Evolutionary conservation across 2,888 invertebrate species (phyloP).

Genomic region (Zootermopsis nevadensis): DNA sequence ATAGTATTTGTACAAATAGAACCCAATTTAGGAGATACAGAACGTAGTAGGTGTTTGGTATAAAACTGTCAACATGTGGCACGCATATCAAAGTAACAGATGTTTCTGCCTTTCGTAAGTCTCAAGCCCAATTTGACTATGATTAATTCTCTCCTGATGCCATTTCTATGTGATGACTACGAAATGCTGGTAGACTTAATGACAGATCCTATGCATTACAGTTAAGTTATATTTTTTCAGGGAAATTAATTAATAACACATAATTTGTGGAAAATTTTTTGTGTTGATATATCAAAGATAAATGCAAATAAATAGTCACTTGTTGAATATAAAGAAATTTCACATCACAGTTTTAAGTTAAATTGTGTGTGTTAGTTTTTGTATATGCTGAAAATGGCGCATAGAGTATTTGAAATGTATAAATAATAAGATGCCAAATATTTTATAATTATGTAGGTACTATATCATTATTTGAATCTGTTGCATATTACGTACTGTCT

Average conservation of each 20-base stretch:
- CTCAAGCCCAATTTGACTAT: not conserved
- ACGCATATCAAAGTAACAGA: slow-evolving; percentile 3
- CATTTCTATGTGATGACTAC: too few species aligned
- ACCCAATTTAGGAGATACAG: slow-evolving; percentile 5
- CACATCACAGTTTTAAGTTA: not conserved
- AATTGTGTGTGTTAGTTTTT: not conserved
- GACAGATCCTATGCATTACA: not conserved
- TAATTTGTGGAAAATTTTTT: not conserved
- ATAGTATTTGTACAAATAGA: slow-evolving; percentile 9
- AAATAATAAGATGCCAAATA: not conserved
- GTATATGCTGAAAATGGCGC: not conserved
- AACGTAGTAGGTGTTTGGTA: not conserved
- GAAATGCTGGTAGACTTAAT: not conserved
- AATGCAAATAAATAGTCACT: not conserved
- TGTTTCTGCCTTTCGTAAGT: not conserved
- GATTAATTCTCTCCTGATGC: not conserved
- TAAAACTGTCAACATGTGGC: not conserved
- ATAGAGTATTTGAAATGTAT: not conserved
- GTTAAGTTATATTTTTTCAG: not conserved
- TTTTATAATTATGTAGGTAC: too few species aligned
- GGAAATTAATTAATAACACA: not conserved
- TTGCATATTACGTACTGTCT: too few species aligned
- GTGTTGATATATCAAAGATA: not conserved
- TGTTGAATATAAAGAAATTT: not conserved
- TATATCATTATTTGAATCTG: too few species aligned